These are phyloP conservation scores for Marisa cornuarietis DNA, from an alignment of 1,140 invertebrate genomes.

Conservation along the genomic window DNA sequence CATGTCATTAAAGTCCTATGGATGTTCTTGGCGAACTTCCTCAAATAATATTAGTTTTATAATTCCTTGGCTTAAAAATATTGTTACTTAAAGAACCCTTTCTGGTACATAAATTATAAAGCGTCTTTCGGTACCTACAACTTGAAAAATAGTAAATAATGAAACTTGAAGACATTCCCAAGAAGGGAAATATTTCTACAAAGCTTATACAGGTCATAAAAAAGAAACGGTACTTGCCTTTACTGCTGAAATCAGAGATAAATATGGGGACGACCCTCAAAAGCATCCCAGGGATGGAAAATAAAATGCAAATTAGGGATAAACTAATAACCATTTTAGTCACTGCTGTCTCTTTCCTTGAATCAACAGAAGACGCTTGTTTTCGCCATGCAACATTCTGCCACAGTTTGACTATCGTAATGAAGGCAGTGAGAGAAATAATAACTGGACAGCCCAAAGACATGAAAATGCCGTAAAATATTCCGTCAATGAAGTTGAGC, in stretches of 20 bases:
- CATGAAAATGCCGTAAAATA: background rate
- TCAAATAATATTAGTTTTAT: too few species aligned
- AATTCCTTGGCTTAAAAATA: too few species aligned
- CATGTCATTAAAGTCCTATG: too few species aligned
- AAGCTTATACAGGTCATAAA: background rate
- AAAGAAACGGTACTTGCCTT: background rate
- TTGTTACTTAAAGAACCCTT: too few species aligned
- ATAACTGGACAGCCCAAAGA: background rate
- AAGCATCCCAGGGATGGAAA: background rate
- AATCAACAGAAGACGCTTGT: background rate
- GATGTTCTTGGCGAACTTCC: too few species aligned
- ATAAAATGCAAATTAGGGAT: conserved; percentile 6
- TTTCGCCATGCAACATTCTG: background rate
- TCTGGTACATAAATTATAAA: background rate
- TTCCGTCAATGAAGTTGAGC: background rate
- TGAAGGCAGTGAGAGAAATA: background rate
- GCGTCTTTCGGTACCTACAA: background rate
- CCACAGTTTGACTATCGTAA: background rate
- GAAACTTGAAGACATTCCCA: background rate
- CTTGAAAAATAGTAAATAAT: conserved; percentile 6
- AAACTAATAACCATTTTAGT: conserved; percentile 14
- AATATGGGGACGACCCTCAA: background rate
- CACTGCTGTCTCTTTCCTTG: background rate
- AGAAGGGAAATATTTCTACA: background rate
- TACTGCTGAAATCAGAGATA: background rate